Base-by-base conservation (phyloP, 2,113 vertebrate genomes). In the Talpa occidentalis region DNA sequence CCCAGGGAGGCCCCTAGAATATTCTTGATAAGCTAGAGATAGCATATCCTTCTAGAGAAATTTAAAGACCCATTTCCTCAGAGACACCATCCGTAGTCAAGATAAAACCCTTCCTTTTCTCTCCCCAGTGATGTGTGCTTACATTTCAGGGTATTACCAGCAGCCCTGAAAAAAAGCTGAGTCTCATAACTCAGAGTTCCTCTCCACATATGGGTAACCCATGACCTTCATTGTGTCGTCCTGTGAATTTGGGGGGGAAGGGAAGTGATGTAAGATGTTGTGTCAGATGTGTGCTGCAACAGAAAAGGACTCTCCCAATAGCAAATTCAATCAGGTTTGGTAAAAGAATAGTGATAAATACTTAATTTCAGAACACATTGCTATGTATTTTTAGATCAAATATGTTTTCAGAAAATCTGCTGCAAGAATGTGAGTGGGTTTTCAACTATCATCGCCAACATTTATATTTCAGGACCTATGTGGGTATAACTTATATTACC, bases 381-480 rank as follows among this genome's bases (percentile, higher is more conserved):
- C 30, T 66, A 3, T 37, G 49, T 7, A 44, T 84, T 94, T 93
- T 67, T 67, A 90, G 70, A 94, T 74, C 44, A 69, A 69, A 78
- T 80, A 42, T 79, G 26, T 37, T 74, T 86, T 70, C 21, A 62
- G 47, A 44, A 86, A 73, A 32, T 72, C 64, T 87, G 78, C 81
- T 77, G 64, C 62, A 81, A 81, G 94, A 83, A 79, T 90, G 72
- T 83, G 79, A 79, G 76, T 84, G n/a, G 59, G 70, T 67, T 90
- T 84, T 72, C 44, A 67, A 28, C 59, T 76, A 42, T 60, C 19
- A 5, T 1, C 30, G 40, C 76, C 76, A 32, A 88, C 42, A 92
- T 77, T 47, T 47, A 66, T 83, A 44, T 80, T 92, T 60, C 67
- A 54, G 70, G 76, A 87, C 40, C 35, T 19, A 10, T 35, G 84